A percentile compares a stretch with the other conserved stretches of the same genome.
These are phyloP conservation scores for Malurus alboscapulatus DNA, from an alignment of 2,113 vertebrate genomes.

Conservation along the genomic window DNA sequence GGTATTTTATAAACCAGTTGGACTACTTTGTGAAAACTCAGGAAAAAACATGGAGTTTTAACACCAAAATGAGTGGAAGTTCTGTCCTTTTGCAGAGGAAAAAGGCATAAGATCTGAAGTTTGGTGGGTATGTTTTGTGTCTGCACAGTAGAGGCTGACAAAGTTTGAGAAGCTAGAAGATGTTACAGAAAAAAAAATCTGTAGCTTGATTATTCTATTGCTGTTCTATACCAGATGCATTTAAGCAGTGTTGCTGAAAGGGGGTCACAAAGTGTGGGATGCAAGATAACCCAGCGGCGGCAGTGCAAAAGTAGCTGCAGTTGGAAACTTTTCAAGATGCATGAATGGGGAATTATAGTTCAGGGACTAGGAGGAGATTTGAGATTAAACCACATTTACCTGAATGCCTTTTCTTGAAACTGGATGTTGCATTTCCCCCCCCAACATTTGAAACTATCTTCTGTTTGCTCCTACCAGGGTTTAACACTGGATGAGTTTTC, in stretches of 20 bases:
- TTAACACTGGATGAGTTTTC: constrained; percentile 36
- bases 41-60: not conserved
- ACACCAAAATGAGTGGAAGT: not conserved
- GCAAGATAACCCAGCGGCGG: not conserved
- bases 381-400: not conserved
- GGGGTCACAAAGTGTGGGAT: not conserved
- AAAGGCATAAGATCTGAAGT: not conserved
- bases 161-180: not conserved
- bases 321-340: not conserved
- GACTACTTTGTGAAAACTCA: not conserved
- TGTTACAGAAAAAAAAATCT: not conserved
- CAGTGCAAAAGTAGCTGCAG: not conserved
- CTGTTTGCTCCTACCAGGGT: constrained; percentile 20
- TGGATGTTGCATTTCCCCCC: not conserved
- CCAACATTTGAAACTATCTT: not conserved
- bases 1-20: not conserved
- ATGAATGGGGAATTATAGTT: not conserved
- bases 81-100: not conserved
- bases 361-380: not conserved
- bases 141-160: not conserved
- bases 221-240: not conserved
- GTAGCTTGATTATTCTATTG: not conserved
- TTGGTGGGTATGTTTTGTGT: not conserved
- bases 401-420: not conserved
- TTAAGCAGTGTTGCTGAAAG: not conserved